These are phyloP conservation scores for Pygoscelis adeliae DNA, from an alignment of 2,113 vertebrate species.

Conservation along the genomic window DNA sequence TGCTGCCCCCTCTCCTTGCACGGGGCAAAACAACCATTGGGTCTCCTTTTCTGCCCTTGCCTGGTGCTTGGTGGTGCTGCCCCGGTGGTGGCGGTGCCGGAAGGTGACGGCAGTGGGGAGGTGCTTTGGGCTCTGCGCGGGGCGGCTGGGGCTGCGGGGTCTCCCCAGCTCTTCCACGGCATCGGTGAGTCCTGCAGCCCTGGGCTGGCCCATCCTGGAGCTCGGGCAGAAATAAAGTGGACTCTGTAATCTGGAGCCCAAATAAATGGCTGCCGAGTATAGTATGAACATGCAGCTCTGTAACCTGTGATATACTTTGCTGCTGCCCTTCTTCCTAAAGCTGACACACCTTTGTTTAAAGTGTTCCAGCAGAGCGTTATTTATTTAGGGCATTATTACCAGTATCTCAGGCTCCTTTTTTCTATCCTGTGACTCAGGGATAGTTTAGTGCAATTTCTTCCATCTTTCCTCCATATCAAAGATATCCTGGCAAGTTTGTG, in stretches of 20 bases:
- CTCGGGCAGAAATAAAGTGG: background rate
- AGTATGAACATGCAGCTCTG: background rate
- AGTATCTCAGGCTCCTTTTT: constrained; percentile 41
- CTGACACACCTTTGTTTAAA: constrained; percentile 53
- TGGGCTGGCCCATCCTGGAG: background rate
- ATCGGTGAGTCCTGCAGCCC: background rate
- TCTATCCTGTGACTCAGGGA: constrained; percentile 32
- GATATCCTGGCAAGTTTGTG: constrained; percentile 26
- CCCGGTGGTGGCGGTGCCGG: rapidly evolving
- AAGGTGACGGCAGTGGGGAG: rapidly evolving
- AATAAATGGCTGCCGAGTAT: background rate
- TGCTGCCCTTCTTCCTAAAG: constrained; percentile 31
- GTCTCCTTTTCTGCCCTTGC: background rate
- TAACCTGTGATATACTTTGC: background rate
- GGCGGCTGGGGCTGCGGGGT: background rate
- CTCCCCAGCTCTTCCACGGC: background rate
- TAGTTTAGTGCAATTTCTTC: constrained; percentile 48
- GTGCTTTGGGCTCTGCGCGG: background rate
- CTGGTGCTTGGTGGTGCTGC: background rate
- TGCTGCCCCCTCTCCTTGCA: background rate
- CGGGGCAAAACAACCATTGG: no score
- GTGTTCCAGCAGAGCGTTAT: constrained; percentile 25
- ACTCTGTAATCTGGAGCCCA: background rate
- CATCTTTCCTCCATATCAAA: constrained; percentile 22
- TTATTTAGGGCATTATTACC: constrained; percentile 50